phyloP scores from a whole-genome alignment of 2,113 vertebrate species.

The Hyla sarda region DNA sequence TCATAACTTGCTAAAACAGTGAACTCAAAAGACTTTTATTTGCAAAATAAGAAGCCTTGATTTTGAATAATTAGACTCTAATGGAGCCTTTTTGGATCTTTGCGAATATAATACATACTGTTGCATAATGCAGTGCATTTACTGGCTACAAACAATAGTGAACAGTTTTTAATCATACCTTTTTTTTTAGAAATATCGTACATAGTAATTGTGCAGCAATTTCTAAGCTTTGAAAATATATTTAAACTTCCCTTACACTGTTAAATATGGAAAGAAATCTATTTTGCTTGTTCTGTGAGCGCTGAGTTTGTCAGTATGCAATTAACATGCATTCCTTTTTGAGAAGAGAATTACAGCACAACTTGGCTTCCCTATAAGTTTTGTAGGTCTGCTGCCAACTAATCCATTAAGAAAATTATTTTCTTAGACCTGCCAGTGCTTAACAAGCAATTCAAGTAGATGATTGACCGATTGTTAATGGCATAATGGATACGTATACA shows the following conservation, averaged over 20 bases:
- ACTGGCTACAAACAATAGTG: neutral
- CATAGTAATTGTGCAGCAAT: neutral
- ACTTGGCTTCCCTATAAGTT: constrained; percentile 21
- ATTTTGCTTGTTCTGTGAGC: constrained; percentile 12
- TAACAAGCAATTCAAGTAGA: constrained; percentile 55
- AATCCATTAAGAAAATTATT: constrained; percentile 49
- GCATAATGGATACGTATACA: constrained; percentile 22
- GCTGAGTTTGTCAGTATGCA: constrained; percentile 1
- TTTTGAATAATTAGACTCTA: neutral
- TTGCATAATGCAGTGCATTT: neutral
- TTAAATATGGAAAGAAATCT: neutral
- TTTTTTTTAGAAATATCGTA: neutral
- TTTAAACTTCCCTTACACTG: constrained; percentile 13
- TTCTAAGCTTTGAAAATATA: constrained; percentile 26
- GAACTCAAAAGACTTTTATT: too few species aligned
- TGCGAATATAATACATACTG: neutral
- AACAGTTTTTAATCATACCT: constrained; percentile 22
- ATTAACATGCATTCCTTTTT: constrained; percentile 3
- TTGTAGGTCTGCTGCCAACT: constrained; percentile 41
- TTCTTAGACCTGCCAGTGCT: constrained; percentile 40
- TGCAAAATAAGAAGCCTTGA: neutral
- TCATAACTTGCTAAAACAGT: too few species aligned
- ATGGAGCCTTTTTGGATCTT: neutral
- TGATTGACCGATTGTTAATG: constrained; percentile 33
- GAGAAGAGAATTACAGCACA: constrained; percentile 14